phyloP scores from a whole-genome alignment of 64 coral and sea anemone species.

The Catalaphyllia jardinei region DNA sequence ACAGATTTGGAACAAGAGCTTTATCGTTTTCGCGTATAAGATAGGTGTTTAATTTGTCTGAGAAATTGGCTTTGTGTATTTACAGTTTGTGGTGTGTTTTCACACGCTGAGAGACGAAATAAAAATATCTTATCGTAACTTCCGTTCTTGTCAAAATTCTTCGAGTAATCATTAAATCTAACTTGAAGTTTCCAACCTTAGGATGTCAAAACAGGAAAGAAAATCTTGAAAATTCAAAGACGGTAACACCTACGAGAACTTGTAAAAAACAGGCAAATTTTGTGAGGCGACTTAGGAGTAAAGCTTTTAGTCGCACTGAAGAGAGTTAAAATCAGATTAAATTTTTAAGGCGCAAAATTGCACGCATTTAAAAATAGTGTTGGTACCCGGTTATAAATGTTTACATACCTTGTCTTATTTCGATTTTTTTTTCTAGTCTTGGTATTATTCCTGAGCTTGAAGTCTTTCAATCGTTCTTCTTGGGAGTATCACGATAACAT shows the following conservation, averaged over 20 bases:
- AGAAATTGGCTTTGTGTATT: neutral
- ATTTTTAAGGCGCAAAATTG: neutral
- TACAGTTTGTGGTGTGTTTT: neutral
- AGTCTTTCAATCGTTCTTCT: too few species aligned
- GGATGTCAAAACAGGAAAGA: neutral
- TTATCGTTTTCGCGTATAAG: neutral
- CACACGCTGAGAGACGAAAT: neutral
- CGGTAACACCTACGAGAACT: too few species aligned
- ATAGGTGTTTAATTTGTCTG: neutral
- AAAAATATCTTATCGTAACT: neutral
- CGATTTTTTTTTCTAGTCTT: neutral
- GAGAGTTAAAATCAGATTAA: slow-evolving; percentile 1
- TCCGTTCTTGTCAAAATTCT: neutral
- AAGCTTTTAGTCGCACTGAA: neutral
- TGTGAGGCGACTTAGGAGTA: neutral
- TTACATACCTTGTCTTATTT: slow-evolving; percentile 1
- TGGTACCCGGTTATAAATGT: neutral
- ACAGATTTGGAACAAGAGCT: neutral
- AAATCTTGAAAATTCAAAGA: neutral
- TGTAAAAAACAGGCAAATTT: neutral
- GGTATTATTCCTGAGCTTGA: neutral
- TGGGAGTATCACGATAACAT: too few species aligned
- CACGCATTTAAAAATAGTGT: neutral
- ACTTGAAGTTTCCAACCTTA: neutral
- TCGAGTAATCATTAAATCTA: neutral